Evolutionary conservation across 2,888 invertebrate genomes (phyloP).

Genomic region (Lasioglossum lativentre): DNA sequence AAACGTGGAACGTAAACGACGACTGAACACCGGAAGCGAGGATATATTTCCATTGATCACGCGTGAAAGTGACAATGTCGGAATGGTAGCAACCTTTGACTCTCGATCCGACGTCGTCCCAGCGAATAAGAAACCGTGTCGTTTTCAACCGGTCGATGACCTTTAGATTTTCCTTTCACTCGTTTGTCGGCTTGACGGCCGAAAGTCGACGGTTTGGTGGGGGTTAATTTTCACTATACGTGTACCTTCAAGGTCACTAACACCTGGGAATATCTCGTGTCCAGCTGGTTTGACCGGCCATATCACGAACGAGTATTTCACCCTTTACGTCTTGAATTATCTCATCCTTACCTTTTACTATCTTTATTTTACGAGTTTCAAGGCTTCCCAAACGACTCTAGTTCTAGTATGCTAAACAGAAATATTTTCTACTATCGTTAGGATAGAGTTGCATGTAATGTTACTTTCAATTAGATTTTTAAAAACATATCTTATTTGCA

Average conservation of each 20-base stretch:
- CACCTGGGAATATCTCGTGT: constrained; percentile 3
- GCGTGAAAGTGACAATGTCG: constrained; percentile 60
- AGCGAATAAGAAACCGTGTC: constrained; percentile 61
- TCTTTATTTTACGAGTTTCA: not conserved
- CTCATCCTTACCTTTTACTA: not conserved
- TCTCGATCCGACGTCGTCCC: constrained; percentile 36
- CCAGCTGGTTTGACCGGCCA: not conserved
- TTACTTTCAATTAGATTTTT: not conserved
- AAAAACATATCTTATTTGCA: not conserved
- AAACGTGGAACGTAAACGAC: not conserved
- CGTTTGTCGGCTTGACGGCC: constrained; percentile 49
- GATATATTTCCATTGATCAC: constrained; percentile 13
- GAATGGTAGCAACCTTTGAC: constrained; percentile 67
- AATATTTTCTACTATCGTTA: not conserved
- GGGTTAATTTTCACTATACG: constrained; percentile 43
- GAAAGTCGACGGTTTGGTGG: constrained; percentile 48
- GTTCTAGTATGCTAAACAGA: not conserved
- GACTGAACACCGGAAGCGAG: constrained; percentile 1
- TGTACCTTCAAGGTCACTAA: constrained; percentile 45
- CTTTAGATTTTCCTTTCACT: constrained; percentile 70
- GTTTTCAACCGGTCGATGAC: constrained; percentile 65
- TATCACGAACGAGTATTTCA: not conserved
- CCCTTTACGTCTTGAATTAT: not conserved
- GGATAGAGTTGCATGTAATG: not conserved
- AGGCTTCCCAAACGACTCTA: not conserved